Evolutionary conservation across 2,113 vertebrate genomes (phyloP).

Genomic region (Lonchura striata): DNA sequence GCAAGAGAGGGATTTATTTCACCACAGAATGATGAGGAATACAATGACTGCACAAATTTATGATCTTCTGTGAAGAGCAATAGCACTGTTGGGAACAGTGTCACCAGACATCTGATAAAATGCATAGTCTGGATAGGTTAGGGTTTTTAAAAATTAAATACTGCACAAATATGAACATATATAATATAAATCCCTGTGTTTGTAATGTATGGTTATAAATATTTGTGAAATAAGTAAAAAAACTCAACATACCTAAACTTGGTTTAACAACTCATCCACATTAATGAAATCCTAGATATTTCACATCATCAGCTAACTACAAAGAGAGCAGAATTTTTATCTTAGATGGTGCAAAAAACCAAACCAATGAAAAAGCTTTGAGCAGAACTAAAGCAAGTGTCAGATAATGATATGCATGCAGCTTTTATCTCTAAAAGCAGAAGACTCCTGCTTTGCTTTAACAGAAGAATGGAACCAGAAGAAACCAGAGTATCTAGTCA

Average conservation of each 20-base stretch:
- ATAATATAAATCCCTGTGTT: background rate
- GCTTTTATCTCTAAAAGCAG: background rate
- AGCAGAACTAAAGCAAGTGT: background rate
- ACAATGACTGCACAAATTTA: background rate
- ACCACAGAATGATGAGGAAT: background rate
- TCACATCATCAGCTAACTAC: background rate
- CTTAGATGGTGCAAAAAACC: background rate
- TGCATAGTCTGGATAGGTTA: background rate
- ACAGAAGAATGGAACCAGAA: background rate
- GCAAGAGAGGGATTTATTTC: background rate
- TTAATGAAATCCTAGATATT: background rate
- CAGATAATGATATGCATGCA: background rate
- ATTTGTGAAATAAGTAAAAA: background rate
- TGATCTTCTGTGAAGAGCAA: background rate
- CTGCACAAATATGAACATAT: background rate
- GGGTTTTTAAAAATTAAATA: background rate
- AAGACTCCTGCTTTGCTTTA: background rate
- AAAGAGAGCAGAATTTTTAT: background rate
- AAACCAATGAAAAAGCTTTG: background rate
- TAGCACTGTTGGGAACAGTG: background rate
- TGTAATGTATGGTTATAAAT: background rate
- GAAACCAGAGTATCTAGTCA: background rate
- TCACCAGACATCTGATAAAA: background rate
- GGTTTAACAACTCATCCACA: background rate
- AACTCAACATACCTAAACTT: background rate